Conservation (phyloP, 2,797 vertebrate genomes). For the Sternotherus odoratus region DNA sequence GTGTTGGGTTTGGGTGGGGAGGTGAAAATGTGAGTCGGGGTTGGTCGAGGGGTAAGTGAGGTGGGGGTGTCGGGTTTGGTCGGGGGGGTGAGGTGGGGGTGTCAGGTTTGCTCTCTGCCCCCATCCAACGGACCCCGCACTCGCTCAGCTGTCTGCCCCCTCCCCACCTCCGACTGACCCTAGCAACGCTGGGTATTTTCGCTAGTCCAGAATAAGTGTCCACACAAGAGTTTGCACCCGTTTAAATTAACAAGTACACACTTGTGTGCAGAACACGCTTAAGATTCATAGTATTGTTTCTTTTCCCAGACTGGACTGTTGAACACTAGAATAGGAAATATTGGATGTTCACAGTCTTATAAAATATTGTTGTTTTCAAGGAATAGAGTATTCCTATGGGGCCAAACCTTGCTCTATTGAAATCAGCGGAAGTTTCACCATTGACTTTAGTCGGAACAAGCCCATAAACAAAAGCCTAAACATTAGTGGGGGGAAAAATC, state of each 20-base stretch:
- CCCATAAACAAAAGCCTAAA: not conserved
- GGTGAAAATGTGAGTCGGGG: too few species aligned
- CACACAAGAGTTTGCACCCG: not conserved
- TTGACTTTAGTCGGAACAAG: not conserved
- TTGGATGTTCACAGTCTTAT: not conserved
- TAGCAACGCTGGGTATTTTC: too few species aligned
- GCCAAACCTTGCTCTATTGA: not conserved
- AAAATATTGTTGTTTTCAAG: not conserved
- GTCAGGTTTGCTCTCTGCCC: too few species aligned
- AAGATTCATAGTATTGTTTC: not conserved
- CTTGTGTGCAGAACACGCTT: rapidly evolving
- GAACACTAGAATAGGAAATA: rapidly evolving
- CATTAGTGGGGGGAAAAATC: not conserved
- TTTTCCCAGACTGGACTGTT: not conserved
- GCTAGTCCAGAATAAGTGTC: conserved; percentile 8
- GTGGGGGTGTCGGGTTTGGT: too few species aligned
- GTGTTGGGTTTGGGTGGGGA: too few species aligned
- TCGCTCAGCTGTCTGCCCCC: too few species aligned
- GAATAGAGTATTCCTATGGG: not conserved
- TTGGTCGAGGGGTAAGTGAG: too few species aligned
- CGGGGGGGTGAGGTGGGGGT: too few species aligned
- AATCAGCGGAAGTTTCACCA: not conserved
- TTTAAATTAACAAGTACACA: not conserved
- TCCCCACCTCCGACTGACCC: too few species aligned
- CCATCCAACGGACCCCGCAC: too few species aligned